Evolutionary conservation across 2,888 invertebrate species (phyloP), one percentile per base, ranked within the genome.

Genomic region (Ormyrus thymus): DNA sequence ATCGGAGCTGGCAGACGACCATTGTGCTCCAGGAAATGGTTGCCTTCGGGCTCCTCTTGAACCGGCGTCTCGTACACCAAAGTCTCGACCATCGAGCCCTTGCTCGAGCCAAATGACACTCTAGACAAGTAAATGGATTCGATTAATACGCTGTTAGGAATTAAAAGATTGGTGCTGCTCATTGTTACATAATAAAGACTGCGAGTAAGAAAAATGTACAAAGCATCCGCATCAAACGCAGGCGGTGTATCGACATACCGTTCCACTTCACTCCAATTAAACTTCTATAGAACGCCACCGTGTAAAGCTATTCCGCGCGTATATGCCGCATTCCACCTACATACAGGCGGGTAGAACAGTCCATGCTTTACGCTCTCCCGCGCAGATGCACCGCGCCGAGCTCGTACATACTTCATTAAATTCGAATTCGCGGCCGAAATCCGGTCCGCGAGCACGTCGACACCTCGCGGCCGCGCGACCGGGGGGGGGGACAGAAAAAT

Each of bases 31-130:
- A 86, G 79, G 81, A 90, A 90, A 69, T 88, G 94, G 91, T 94
- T 94, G 87, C 92, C 92, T 90, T 95, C 95, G 9, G 94, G 94
- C 87, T 95, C 95, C 90, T 95, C 95, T 86, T 95, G 95, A 71
- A 96, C 92, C 80, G 93, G 93, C 70, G 92, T 92, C 92, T 97
- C 97, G 91, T 95, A 97, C 85, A 97, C 96, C 84, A 97, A 92
- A 66, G 97, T 97, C 92, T 97, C 97, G 83, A 97, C 97, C 97
- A 97, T 97, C 71, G 97, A 97, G 83, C 97, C 97, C 90, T 97
- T 97, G 84, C 97, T 97, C 90, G 97, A 97, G 84, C 97, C 97
- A 91, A 97, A 97, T 70, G 97, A 97, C 84, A 97, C 97, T 92
- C 97, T 97, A 93, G 11, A 91, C 29, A 29, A 29, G 29, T 2